These are phyloP conservation scores for Cremastinae sp. DNA, from an alignment of 2,888 invertebrate species.

Conservation along the genomic window DNA sequence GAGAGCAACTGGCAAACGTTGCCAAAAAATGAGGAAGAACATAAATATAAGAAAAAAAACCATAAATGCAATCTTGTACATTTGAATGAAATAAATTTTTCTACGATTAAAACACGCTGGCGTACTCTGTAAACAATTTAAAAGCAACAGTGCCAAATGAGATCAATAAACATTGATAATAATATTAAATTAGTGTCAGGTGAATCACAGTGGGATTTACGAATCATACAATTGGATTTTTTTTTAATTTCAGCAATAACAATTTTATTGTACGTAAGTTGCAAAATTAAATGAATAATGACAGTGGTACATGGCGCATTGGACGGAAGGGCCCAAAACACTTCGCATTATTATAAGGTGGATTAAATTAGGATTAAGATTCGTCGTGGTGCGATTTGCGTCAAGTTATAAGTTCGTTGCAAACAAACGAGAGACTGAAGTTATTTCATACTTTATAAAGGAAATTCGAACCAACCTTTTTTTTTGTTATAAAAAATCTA, in stretches of 20 bases:
- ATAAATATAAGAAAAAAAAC: slow-evolving; percentile 26
- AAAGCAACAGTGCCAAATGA: neutral
- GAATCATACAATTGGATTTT: slow-evolving; percentile 39
- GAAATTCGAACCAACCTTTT: slow-evolving; percentile 69
- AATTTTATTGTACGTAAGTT: slow-evolving; percentile 77
- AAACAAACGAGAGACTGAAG: slow-evolving; percentile 71
- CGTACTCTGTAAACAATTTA: too few species aligned
- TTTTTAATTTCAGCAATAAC: slow-evolving; percentile 74
- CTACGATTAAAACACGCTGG: too few species aligned
- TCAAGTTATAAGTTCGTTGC: slow-evolving; percentile 69
- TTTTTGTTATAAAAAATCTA: slow-evolving; percentile 76
- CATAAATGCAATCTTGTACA: neutral
- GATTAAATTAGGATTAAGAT: slow-evolving; percentile 76
- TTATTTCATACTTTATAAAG: slow-evolving; percentile 63
- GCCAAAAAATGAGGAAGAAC: slow-evolving; percentile 55
- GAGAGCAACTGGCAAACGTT: slow-evolving; percentile 65
- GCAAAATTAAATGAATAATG: slow-evolving; percentile 74
- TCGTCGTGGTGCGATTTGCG: slow-evolving; percentile 75
- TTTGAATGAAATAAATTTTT: neutral
- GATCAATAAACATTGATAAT: too few species aligned
- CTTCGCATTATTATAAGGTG: slow-evolving; percentile 75
- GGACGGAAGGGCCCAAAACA: slow-evolving; percentile 79
- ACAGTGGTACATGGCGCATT: slow-evolving; percentile 78
- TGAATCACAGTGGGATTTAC: slow-evolving; percentile 7
- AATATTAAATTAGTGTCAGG: too few species aligned